phyloP scores from a whole-genome alignment of 2,113 vertebrate genomes.

The Arothron firmamentum region DNA sequence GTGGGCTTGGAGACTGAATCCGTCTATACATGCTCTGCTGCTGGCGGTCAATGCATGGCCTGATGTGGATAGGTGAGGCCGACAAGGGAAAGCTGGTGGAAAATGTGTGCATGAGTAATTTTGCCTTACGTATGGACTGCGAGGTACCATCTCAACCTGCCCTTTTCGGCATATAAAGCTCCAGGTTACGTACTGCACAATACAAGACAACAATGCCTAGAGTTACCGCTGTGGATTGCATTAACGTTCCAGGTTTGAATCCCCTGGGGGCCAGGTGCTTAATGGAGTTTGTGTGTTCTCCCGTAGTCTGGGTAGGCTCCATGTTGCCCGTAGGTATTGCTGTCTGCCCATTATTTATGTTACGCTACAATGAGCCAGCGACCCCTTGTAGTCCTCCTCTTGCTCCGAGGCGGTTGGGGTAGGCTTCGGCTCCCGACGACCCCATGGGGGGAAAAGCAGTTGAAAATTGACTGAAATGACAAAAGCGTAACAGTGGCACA shows the following conservation, averaged over 20 bases:
- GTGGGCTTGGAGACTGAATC: conserved; percentile 39
- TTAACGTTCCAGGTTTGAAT: too few species aligned
- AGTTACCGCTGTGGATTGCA: conserved; percentile 63
- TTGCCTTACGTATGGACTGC: conserved; percentile 51
- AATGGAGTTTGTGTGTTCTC: too few species aligned
- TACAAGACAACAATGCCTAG: conserved; percentile 44
- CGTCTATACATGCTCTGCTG: conserved; percentile 45
- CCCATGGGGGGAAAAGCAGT: too few species aligned
- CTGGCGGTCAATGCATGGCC: conserved; percentile 52
- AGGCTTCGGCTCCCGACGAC: too few species aligned
- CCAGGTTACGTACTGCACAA: conserved; percentile 54
- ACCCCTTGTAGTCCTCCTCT: too few species aligned
- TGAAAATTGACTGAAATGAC: conserved; percentile 25
- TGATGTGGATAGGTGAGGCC: conserved; percentile 51
- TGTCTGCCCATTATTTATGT: too few species aligned
- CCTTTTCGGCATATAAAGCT: not conserved
- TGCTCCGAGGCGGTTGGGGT: too few species aligned
- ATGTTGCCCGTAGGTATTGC: too few species aligned
- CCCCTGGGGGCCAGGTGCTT: too few species aligned
- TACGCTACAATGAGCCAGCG: too few species aligned
- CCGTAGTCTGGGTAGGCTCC: too few species aligned
- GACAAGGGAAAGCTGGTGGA: conserved; percentile 22
- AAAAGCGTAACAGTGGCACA: conserved; percentile 32
- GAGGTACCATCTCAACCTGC: conserved; percentile 49
- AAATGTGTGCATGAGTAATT: conserved; percentile 43